These are phyloP conservation scores for Gymnarchus niloticus DNA, from an alignment of 2,113 vertebrate species.

Conservation along the genomic window DNA sequence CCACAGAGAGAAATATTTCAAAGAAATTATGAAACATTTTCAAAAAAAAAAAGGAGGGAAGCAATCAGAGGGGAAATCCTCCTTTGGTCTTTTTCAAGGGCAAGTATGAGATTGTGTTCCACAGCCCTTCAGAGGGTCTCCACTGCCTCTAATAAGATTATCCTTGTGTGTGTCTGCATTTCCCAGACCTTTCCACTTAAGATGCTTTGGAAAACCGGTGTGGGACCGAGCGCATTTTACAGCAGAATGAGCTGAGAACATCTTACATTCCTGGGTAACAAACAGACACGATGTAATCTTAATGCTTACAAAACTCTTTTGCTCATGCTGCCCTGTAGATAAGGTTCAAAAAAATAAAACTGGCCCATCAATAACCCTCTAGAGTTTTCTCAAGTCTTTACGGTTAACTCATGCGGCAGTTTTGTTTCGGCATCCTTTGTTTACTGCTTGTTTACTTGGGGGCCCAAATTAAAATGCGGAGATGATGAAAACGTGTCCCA, in stretches of 20 bases:
- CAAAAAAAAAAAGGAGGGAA: background rate
- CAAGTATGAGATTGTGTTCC: conserved; percentile 46
- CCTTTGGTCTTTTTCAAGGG: conserved; percentile 55
- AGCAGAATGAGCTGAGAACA: conserved; percentile 52
- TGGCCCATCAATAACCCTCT: conserved; percentile 49
- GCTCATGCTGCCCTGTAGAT: conserved; percentile 56
- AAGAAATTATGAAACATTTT: conserved; percentile 16
- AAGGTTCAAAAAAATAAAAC: conserved; percentile 55
- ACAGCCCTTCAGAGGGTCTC: conserved; percentile 48
- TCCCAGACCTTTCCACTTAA: conserved; percentile 62
- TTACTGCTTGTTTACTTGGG: conserved; percentile 24
- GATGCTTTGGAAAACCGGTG: conserved; percentile 55
- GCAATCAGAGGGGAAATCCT: conserved; percentile 32
- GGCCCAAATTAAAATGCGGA: background rate
- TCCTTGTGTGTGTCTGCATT: conserved; percentile 49
- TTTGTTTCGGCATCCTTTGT: conserved; percentile 46
- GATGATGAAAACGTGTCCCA: background rate
- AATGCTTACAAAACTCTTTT: conserved; percentile 63
- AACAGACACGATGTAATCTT: conserved; percentile 70
- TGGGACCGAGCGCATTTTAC: conserved; percentile 48
- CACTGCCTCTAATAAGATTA: conserved; percentile 64
- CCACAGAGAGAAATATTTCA: conserved; percentile 4
- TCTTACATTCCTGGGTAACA: conserved; percentile 65
- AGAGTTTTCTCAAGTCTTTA: conserved; percentile 30
- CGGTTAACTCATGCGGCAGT: conserved; percentile 57